These are phyloP conservation scores for Drosophila oshimai DNA, from an alignment of 1,140 invertebrate species.

Conservation along the genomic window DNA sequence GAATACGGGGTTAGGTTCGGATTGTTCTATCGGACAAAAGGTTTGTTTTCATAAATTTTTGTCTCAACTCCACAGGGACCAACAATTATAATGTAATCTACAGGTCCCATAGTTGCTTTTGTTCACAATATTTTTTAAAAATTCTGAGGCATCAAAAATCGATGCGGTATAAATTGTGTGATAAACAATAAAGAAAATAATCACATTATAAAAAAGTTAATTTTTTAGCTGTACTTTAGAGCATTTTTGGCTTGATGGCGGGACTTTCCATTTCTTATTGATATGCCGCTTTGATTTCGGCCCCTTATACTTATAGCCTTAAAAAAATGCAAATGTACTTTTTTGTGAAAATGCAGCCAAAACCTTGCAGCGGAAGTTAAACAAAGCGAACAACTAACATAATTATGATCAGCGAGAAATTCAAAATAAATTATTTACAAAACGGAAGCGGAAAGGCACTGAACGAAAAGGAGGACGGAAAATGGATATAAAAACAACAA, in stretches of 20 bases:
- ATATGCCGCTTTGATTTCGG: neutral
- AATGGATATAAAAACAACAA: constrained; percentile 10
- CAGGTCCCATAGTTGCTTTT: constrained; percentile 15
- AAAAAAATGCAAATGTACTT: constrained; percentile 24
- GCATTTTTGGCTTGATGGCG: neutral
- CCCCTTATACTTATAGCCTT: neutral
- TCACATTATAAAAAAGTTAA: neutral
- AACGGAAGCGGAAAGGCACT: constrained; percentile 53
- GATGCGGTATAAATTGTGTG: neutral
- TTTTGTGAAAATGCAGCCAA: constrained; percentile 12
- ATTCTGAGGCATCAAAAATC: too few relatives aligned
- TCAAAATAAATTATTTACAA: constrained; percentile 38
- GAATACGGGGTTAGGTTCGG: neutral
- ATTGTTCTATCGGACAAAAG: constrained; percentile 2
- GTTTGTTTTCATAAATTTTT: neutral
- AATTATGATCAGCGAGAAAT: constrained; percentile 23
- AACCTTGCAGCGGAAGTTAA: constrained; percentile 37
- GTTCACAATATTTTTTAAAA: neutral
- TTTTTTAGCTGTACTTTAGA: neutral
- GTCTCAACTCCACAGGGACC: neutral
- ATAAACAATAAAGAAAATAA: neutral
- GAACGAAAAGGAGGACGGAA: constrained; percentile 27
- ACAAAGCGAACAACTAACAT: constrained; percentile 35
- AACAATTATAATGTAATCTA: constrained; percentile 7
- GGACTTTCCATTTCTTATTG: neutral